A percentile compares a stretch with the other conserved stretches of the same genome.
phyloP scores from a whole-genome alignment of 2,888 invertebrate species.

The Pharmacophagus antenor region DNA sequence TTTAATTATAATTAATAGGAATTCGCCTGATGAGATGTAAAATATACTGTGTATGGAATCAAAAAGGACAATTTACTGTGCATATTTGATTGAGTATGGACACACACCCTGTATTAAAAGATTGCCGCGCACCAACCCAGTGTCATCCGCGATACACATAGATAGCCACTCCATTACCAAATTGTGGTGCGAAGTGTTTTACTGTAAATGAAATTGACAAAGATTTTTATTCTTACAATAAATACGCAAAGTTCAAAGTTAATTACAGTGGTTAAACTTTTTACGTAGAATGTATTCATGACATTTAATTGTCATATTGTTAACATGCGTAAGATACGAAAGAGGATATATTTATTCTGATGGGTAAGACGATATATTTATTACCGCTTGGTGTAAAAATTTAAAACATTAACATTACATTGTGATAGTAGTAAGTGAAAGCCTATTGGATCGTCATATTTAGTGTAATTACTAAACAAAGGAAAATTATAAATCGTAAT shows the following conservation, averaged over 20 bases:
- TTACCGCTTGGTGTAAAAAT: neutral
- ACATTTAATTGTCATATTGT: neutral
- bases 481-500: no score
- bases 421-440: neutral
- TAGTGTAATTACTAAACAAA: no score
- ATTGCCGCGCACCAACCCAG: conserved; percentile 26
- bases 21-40: no score
- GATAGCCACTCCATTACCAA: conserved; percentile 27
- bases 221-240: neutral
- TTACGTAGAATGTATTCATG: neutral
- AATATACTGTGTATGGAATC: no score
- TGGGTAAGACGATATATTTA: conserved; percentile 30
- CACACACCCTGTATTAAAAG: conserved; percentile 31
- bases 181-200: conserved; percentile 17
- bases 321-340: conserved; percentile 22
- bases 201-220: conserved; percentile 14
- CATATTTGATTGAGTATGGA: conserved; percentile 3
- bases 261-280: conserved; percentile 2
- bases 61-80: neutral
- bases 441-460: neutral
- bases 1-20: no score
- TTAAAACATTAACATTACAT: neutral
- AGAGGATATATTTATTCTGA: conserved; percentile 29
- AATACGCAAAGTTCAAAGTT: neutral
- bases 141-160: conserved; percentile 12